A percentile compares a stretch with the other conserved stretches of the same genome.
phyloP scores from a whole-genome alignment of 2,888 invertebrate genomes.

The Exocentrus adspersus region DNA sequence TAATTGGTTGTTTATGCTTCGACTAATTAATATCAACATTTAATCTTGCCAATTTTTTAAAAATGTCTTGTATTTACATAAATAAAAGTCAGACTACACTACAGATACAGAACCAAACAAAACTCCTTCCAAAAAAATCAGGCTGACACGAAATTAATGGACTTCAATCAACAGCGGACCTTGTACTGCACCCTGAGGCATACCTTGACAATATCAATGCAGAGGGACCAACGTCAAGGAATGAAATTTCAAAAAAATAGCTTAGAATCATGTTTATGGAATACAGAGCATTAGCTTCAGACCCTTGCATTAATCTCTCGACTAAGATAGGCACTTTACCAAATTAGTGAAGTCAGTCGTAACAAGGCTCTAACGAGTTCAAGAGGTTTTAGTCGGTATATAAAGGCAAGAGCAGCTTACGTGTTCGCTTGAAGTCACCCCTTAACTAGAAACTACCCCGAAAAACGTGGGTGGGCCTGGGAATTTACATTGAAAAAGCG shows the following conservation, averaged over 20 bases:
- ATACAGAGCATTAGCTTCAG: not conserved
- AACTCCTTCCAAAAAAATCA: too few relatives aligned
- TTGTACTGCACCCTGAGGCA: too few relatives aligned
- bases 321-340: constrained; percentile 28
- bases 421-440: constrained; percentile 30
- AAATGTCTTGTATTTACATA: not conserved
- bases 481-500: constrained; percentile 32
- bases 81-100: too few relatives aligned
- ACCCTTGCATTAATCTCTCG: constrained; percentile 16
- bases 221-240: too few relatives aligned
- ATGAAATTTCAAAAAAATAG: too few relatives aligned
- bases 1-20: constrained; percentile 16
- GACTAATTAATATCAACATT: not conserved
- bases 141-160: too few relatives aligned
- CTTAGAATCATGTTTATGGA: too few relatives aligned
- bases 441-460: constrained; percentile 25
- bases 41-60: too few relatives aligned
- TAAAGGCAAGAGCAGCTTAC: constrained; percentile 1
- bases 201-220: too few relatives aligned
- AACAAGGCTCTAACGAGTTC: constrained; percentile 6
- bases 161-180: too few relatives aligned
- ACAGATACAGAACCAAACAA: too few relatives aligned
- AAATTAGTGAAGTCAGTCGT: constrained; percentile 29
- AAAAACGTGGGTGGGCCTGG: constrained; percentile 37
- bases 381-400: not conserved